Evolutionary conservation across 37 sponge, comb jelly and placozoan species (phyloP).

Genomic region (Hormiphora californensis): DNA sequence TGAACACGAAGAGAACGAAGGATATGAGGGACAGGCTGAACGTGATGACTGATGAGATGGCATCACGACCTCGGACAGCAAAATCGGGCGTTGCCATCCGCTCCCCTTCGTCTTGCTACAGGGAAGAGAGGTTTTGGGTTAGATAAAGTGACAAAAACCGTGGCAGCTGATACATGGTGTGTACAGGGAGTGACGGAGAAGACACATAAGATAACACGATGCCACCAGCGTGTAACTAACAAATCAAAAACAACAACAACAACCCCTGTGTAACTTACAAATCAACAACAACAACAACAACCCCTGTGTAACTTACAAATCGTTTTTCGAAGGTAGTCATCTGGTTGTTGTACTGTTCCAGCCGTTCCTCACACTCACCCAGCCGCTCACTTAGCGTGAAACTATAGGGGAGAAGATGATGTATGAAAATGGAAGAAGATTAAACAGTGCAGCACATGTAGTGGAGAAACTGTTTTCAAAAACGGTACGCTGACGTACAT

Average conservation of each 20-base stretch:
- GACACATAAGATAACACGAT: background rate
- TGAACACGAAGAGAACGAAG: slow-evolving; percentile 42
- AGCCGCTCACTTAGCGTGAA: slow-evolving; percentile 11
- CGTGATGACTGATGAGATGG: slow-evolving; percentile 41
- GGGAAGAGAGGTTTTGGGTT: too few relatives aligned
- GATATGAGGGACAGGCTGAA: slow-evolving; percentile 1
- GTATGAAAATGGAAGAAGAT: background rate
- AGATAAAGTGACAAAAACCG: too few relatives aligned
- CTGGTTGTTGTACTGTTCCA: slow-evolving; percentile 45
- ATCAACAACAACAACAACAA: background rate
- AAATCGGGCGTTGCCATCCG: background rate
- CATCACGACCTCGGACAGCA: slow-evolving; percentile 38
- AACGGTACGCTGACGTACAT: too few relatives aligned
- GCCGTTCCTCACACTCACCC: slow-evolving; percentile 7
- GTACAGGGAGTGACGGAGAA: background rate
- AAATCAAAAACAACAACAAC: background rate
- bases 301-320: background rate
- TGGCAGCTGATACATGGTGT: too few relatives aligned
- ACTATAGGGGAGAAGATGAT: background rate
- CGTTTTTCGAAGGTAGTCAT: slow-evolving; percentile 41
- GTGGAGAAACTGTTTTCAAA: too few relatives aligned
- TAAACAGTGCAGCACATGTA: too few relatives aligned
- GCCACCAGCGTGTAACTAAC: too few relatives aligned
- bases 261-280: too few relatives aligned
- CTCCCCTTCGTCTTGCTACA: too few relatives aligned